Base-by-base conservation (phyloP, 2,797 vertebrate genomes). In the Pogonophryne albipinna region DNA sequence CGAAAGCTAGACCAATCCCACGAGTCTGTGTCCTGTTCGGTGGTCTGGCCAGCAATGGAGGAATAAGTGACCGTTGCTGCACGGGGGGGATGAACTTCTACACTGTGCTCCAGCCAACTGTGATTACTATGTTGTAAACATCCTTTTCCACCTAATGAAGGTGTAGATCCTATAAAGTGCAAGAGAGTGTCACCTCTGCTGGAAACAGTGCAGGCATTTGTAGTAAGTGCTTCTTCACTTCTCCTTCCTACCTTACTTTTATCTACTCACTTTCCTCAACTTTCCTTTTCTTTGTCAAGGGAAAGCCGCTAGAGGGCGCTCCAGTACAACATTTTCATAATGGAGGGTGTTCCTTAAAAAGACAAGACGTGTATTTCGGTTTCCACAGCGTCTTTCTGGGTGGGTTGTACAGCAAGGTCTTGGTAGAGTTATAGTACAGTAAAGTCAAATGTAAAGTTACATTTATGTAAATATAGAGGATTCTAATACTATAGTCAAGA, bases 391-490 rank as follows among this genome's bases (percentile, higher is more conserved):
- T 66, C 68, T 83, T 66, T 68, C 66, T 77, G 74, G 52, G 52
- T 81, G 78, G 79, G 45, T 47, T 83, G 86, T 89, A 83, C 76
- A 85, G 78, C 74, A 38, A 59, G 69, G 71, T 71, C 42, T 66
- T 59, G n/a, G 31, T 77, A 20, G 53, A 82, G 66, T 15, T 31
- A 15, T 41, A 80, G 67, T 71, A 50, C 2, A 45, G 69, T 71
- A 20, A 74, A 85, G 49, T 82, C 34, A 71, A 72, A 80, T 87
- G 79, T 89, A 85, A 89, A 88, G 61, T 64, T 56, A 58, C 20
- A 68, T 42, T 23, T 49, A 65, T 92, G 85, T 92, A 89, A 91
- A 93, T 91, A 91, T 87, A 90, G 60, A 82, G 0, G 63, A 78
- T 62, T 85, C 67, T 85, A 82, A 90, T 73, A 69, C 57, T 73